Evolutionary conservation across 1,140 invertebrate genomes (phyloP), one percentile per base, ranked within the genome.

Genomic region (Papilio glaucus): DNA sequence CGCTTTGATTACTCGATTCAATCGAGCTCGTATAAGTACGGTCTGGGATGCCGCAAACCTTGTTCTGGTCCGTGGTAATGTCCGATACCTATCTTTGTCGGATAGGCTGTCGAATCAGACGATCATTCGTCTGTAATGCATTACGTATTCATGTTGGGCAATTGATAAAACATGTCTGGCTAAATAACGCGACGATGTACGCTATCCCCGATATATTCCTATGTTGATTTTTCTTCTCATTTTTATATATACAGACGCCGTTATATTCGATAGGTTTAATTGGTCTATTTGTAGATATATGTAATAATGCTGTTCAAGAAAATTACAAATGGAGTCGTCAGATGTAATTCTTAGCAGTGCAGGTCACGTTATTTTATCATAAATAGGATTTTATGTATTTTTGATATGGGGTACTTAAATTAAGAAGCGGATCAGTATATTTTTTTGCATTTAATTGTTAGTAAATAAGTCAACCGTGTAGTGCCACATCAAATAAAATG

Each of bases 1-100:
- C 74, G 87, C 86, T 87, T 88, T 91, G 90, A 92, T 92, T 91
- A 88, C 79, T 86, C 82, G 88, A 87, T 91, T 92, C 83, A 86
- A 89, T 88, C 87, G 80, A 79, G 85, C 80, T 82, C 81, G 85
- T 85, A 84, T 83, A 80, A 78, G 78, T 76, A 79, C 77, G 81
- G 71, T 77, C 75, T 83, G 72, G 72, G 81, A 76, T 77, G 79
- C 82, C 74, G 78, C 82, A 75, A 76, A 79, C 76, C 85, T 70
- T 85, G 84, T 86, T 82, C 81, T 79, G 81, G 77, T 77, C 80
- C 82, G 80, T 80, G 78, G 81, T 85, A 84, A 88, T 83, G 83
- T 82, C 70, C 81, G 85, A 87, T 87, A 85, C 84, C 79, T 85
- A 88, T 88, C 85, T 88, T 81, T 82, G 80, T 86, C 80, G 78